These are phyloP conservation scores for Megastigmus dorsalis DNA, from an alignment of 2,888 invertebrate species.

Conservation along the genomic window DNA sequence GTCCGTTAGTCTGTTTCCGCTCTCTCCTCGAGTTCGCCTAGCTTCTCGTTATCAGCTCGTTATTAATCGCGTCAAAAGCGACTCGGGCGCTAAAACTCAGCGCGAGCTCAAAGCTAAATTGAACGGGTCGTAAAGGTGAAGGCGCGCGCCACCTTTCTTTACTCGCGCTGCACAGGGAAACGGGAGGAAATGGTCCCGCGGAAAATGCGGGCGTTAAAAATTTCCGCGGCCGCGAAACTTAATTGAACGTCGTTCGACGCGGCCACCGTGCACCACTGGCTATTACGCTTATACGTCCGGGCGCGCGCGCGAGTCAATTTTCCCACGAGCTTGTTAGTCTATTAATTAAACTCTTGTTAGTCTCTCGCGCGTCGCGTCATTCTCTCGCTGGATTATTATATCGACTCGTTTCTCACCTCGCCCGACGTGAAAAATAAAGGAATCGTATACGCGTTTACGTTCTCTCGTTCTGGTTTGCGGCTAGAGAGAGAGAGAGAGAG, in stretches of 20 bases:
- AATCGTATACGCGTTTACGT: not conserved
- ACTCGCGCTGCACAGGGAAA: not conserved
- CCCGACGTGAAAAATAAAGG: not conserved
- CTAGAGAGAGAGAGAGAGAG: too few relatives aligned
- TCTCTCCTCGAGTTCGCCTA: not conserved
- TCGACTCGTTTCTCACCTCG: not conserved
- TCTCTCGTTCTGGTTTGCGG: too few relatives aligned
- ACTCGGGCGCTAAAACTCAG: not conserved
- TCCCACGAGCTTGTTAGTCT: not conserved
- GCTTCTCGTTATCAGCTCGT: not conserved
- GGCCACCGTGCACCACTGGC: too few relatives aligned
- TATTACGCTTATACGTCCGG: too few relatives aligned
- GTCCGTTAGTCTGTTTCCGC: too few relatives aligned
- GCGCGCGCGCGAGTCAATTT: too few relatives aligned
- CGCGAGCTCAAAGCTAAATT: not conserved
- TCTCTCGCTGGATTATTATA: constrained; percentile 3
- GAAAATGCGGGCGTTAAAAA: too few relatives aligned
- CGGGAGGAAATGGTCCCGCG: too few relatives aligned
- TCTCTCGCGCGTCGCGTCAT: not conserved
- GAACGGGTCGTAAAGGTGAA: too few relatives aligned
- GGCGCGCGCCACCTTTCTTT: too few relatives aligned
- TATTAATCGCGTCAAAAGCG: constrained; percentile 12
- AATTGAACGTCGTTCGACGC: too few relatives aligned
- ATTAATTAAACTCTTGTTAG: constrained; percentile 38
- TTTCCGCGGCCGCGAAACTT: too few relatives aligned